Conservation (phyloP, 2,888 invertebrate genomes). For the Zygaena filipendulae region DNA sequence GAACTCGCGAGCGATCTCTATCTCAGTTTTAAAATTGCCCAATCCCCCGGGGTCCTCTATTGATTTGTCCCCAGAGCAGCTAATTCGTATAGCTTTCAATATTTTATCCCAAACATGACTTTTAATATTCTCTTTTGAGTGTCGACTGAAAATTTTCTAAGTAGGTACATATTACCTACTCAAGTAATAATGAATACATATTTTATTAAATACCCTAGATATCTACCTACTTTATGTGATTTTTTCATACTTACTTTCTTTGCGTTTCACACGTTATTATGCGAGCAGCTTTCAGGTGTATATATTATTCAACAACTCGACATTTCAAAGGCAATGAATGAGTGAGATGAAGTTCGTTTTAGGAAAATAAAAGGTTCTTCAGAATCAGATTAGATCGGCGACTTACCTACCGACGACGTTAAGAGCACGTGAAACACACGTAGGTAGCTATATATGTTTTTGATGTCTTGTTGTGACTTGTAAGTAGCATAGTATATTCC, state of each 20-base stretch:
- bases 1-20: conserved; percentile 59
- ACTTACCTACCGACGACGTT: conserved; percentile 32
- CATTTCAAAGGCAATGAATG: conserved; percentile 35
- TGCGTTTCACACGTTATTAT: too few relatives aligned
- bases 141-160: too few relatives aligned
- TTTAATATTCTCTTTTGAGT: conserved; percentile 29
- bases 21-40: conserved; percentile 67
- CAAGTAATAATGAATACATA: too few relatives aligned
- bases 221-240: too few relatives aligned
- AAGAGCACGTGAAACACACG: conserved; percentile 52
- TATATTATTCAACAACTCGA: too few relatives aligned
- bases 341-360: conserved; percentile 32
- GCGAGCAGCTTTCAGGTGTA: too few relatives aligned
- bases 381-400: conserved; percentile 45
- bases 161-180: too few relatives aligned
- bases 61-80: conserved; percentile 56
- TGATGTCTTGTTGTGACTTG: background rate
- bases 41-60: conserved; percentile 54
- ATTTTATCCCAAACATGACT: conserved; percentile 47
- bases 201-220: too few relatives aligned
- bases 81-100: conserved; percentile 53
- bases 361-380: conserved; percentile 49
- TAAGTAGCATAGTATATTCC: conserved; percentile 14
- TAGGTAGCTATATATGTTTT: conserved; percentile 20
- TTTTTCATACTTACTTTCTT: too few relatives aligned